Evolutionary conservation across 2,888 invertebrate genomes (phyloP).

Genomic region (Linnaemya tessellans): DNA sequence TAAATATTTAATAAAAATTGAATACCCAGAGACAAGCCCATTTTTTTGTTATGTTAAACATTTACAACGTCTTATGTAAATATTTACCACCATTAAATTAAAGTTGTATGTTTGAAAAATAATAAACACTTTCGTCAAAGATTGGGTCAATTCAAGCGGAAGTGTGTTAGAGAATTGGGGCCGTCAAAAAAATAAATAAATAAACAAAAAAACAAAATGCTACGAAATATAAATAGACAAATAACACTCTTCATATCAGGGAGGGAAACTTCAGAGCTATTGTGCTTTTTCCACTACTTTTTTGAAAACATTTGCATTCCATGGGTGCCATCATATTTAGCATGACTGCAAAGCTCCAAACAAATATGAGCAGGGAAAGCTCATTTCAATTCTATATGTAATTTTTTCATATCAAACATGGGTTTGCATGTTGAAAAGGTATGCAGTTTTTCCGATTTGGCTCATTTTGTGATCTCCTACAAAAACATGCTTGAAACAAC

Average conservation of each 20-base stretch:
- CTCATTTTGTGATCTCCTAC: not conserved
- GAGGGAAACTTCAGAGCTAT: not conserved
- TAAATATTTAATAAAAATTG: not conserved
- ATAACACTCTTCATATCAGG: not conserved
- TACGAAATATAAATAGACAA: conserved; percentile 39
- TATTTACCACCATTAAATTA: not conserved
- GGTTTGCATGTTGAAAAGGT: conserved; percentile 58
- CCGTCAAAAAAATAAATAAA: conserved; percentile 31
- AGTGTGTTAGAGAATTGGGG: conserved; percentile 63
- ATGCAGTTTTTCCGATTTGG: conserved; percentile 32
- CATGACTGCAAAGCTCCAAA: conserved; percentile 18
- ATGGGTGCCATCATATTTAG: not conserved
- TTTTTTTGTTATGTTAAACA: not conserved
- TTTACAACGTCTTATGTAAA: not conserved
- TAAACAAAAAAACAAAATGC: not conserved
- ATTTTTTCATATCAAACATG: conserved; percentile 56
- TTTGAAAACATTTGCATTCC: not conserved
- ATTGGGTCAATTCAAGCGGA: conserved; percentile 59
- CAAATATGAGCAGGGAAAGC: conserved; percentile 17
- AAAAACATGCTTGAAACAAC: conserved; percentile 9
- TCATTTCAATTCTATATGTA: conserved; percentile 47
- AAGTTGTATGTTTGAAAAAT: not conserved
- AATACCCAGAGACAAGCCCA: not conserved
- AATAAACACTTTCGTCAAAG: conserved; percentile 20
- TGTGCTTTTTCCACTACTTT: not conserved